phyloP scores from a whole-genome alignment of 2,888 invertebrate genomes.

The Drosophila maculinotata region DNA sequence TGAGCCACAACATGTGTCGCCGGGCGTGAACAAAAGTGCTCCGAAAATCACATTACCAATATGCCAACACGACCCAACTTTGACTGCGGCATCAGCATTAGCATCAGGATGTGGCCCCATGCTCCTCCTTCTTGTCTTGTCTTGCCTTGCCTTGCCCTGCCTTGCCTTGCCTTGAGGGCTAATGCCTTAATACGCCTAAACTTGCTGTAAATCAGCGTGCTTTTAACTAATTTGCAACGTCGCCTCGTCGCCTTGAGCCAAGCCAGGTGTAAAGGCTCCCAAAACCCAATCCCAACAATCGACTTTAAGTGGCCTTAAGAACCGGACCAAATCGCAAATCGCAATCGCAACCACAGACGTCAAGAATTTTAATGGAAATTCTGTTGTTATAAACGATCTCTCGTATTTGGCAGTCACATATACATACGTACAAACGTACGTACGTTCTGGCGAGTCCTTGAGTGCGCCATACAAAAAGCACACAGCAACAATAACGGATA shows the following conservation, averaged over 20 bases:
- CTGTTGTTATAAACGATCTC: slow-evolving; percentile 57
- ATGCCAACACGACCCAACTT: slow-evolving; percentile 49
- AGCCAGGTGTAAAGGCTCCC: slow-evolving; percentile 43
- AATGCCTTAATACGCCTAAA: slow-evolving; percentile 76
- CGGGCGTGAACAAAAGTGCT: slow-evolving; percentile 78
- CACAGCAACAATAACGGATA: slow-evolving; percentile 37
- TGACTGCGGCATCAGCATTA: slow-evolving; percentile 38
- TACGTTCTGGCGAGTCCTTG: slow-evolving; percentile 19
- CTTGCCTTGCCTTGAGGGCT: slow-evolving; percentile 40
- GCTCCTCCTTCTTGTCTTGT: slow-evolving; percentile 10
- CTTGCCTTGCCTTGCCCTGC: too few species aligned
- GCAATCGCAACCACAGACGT: slow-evolving; percentile 24
- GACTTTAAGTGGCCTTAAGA: slow-evolving; percentile 52
- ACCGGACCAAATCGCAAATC: slow-evolving; percentile 48
- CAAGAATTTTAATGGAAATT: slow-evolving; percentile 62
- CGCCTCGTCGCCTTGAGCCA: slow-evolving; percentile 33
- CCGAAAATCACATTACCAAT: slow-evolving; percentile 74
- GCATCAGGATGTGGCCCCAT: slow-evolving; percentile 18
- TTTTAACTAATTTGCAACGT: slow-evolving; percentile 68
- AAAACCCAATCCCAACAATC: slow-evolving; percentile 50
- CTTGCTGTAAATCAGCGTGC: slow-evolving; percentile 71
- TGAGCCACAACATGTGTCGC: slow-evolving; percentile 77
- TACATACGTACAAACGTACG: slow-evolving; percentile 9
- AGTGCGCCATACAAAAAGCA: slow-evolving; percentile 55
- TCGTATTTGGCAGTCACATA: slow-evolving; percentile 27